A percentile compares a stretch with the other conserved stretches of the same genome.
Evolutionary conservation across 2,113 vertebrate species (phyloP).

Genomic region (Labrus mixtus): DNA sequence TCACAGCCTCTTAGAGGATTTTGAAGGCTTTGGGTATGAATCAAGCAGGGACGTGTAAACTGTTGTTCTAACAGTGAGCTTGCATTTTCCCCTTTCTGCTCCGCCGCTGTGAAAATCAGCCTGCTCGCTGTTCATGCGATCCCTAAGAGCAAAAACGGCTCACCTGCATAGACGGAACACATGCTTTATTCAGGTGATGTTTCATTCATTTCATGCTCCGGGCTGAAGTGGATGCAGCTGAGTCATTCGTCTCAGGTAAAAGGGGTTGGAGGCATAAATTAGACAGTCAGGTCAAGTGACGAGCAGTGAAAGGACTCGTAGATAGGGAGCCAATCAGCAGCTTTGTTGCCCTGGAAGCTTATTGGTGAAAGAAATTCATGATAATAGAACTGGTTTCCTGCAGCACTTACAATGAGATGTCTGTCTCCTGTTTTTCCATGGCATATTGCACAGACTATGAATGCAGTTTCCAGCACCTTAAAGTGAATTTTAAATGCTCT

Average conservation of each 20-base stretch:
- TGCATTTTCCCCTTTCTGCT: slow-evolving; percentile 3
- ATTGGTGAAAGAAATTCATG: neutral
- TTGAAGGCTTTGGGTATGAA: slow-evolving; percentile 43
- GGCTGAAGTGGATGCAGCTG: slow-evolving; percentile 76
- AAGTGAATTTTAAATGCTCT: neutral
- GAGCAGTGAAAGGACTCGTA: neutral
- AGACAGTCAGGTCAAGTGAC: slow-evolving; percentile 21
- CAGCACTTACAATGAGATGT: neutral
- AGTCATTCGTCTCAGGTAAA: slow-evolving; percentile 61
- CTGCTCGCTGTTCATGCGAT: slow-evolving; percentile 30
- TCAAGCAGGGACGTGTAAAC: slow-evolving; percentile 41
- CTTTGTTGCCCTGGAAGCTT: slow-evolving; percentile 40
- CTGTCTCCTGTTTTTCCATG: neutral
- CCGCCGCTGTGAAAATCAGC: slow-evolving; percentile 24
- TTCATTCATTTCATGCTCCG: slow-evolving; percentile 55
- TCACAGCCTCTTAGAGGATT: slow-evolving; percentile 45
- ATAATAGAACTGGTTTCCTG: neutral
- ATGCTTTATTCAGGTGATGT: slow-evolving; percentile 70
- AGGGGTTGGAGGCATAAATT: slow-evolving; percentile 41
- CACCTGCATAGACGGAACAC: slow-evolving; percentile 62
- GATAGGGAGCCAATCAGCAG: slow-evolving; percentile 45
- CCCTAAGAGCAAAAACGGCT: slow-evolving; percentile 38
- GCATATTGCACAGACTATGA: neutral
- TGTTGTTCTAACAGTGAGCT: slow-evolving; percentile 41
- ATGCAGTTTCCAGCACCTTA: neutral